Evolutionary conservation across 2,797 vertebrate species (phyloP).

Genomic region (Melanotaenia trifasciata): DNA sequence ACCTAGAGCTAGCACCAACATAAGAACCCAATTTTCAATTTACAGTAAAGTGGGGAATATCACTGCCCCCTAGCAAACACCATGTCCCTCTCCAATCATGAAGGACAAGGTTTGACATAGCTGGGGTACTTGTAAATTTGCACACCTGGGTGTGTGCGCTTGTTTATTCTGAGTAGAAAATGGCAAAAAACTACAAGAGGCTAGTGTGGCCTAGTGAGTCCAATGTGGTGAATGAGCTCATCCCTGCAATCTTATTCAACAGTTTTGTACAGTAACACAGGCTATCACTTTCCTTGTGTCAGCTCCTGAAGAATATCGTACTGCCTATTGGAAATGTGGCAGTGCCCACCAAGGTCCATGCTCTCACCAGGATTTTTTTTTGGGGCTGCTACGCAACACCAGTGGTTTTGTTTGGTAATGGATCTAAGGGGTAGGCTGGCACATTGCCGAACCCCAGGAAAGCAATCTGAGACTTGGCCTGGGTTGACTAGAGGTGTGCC

Average conservation of each 20-base stretch:
- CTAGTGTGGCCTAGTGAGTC: slow-evolving; percentile 25
- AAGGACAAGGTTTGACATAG: slow-evolving; percentile 58
- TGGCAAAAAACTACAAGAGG: slow-evolving; percentile 11
- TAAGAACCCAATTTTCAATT: slow-evolving; percentile 83
- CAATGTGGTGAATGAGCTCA: slow-evolving; percentile 42
- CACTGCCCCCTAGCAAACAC: slow-evolving; percentile 65
- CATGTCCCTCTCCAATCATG: slow-evolving; percentile 63
- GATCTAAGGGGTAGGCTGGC: slow-evolving; percentile 79
- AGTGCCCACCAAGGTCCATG: slow-evolving; percentile 59
- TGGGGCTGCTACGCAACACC: slow-evolving; percentile 81
- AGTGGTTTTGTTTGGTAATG: slow-evolving; percentile 80
- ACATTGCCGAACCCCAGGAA: slow-evolving; percentile 65
- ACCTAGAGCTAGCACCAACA: slow-evolving; percentile 73
- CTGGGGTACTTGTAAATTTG: slow-evolving; percentile 38
- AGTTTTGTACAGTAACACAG: slow-evolving; percentile 47
- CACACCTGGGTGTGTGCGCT: slow-evolving; percentile 28
- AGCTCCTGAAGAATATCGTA: slow-evolving; percentile 38
- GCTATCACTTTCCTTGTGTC: slow-evolving; percentile 39
- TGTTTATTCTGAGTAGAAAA: slow-evolving; percentile 27
- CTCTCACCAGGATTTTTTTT: slow-evolving; percentile 82
- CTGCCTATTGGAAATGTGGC: slow-evolving; percentile 61
- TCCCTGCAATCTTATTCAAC: slow-evolving; percentile 44
- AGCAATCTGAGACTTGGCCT: slow-evolving; percentile 65
- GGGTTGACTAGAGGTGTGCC: slow-evolving; percentile 33
- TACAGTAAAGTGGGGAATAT: slow-evolving; percentile 85